Percentiles rank a stretch among this genome's conserved stretches.
phyloP scores from a whole-genome alignment of 2,888 invertebrate species.

The Rhodophaea formosa region DNA sequence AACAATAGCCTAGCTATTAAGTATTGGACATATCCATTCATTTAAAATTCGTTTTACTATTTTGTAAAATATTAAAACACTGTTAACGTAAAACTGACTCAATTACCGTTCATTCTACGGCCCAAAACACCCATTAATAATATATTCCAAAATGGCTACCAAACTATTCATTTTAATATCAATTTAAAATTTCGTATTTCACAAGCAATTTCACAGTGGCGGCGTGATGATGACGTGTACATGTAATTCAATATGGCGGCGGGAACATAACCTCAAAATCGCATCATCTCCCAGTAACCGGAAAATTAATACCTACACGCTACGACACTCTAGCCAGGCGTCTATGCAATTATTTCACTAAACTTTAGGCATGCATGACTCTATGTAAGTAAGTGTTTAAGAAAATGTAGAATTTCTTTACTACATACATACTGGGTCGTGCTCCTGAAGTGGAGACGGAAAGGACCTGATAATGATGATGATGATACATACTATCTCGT shows the following conservation, averaged over 20 bases:
- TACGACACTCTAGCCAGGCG: constrained; percentile 44
- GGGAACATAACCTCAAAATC: constrained; percentile 55
- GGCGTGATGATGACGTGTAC: constrained; percentile 42
- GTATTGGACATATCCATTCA: no score
- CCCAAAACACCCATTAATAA: no score
- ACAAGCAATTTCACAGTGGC: constrained; percentile 35
- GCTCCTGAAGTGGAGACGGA: no score
- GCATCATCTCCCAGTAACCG: constrained; percentile 61
- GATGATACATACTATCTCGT: no score
- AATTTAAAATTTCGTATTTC: constrained; percentile 21
- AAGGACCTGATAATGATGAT: no score
- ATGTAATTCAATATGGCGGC: constrained; percentile 62
- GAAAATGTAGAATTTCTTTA: no score
- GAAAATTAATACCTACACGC: constrained; percentile 54
- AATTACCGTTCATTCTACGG: no score
- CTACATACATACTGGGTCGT: no score
- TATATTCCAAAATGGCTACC: constrained; percentile 23
- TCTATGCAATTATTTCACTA: constrained; percentile 11
- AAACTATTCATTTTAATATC: constrained; percentile 1
- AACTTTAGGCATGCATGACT: background rate
- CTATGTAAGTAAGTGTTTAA: background rate
- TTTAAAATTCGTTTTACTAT: no score
- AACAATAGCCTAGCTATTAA: no score
- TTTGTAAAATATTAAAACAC: no score
- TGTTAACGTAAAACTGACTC: no score